phyloP scores from a whole-genome alignment of 2,888 invertebrate genomes.

The Saturnia japonica region DNA sequence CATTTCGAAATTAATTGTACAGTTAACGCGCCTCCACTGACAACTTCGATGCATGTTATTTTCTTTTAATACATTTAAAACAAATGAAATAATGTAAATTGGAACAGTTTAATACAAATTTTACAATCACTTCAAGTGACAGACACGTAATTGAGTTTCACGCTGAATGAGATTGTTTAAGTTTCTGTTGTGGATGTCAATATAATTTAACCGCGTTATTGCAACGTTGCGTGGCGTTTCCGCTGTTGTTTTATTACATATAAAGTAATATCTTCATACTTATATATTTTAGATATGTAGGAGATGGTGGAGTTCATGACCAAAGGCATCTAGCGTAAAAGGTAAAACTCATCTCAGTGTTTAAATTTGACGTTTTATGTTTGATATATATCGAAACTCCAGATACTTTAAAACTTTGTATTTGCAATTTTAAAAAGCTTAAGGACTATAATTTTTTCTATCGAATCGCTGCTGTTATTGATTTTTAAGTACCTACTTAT shows the following conservation, averaged over 20 bases:
- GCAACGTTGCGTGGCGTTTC: neutral
- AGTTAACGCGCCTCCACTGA: slow-evolving; percentile 11
- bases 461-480: too few species aligned
- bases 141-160: slow-evolving; percentile 53
- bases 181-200: neutral
- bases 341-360: too few species aligned
- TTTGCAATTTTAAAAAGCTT: too few species aligned
- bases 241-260: neutral
- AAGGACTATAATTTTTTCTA: too few species aligned
- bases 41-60: slow-evolving; percentile 13
- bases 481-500: too few species aligned
- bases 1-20: slow-evolving; percentile 7
- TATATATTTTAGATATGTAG: neutral
- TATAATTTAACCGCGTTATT: slow-evolving; percentile 10
- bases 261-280: neutral
- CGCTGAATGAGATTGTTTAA: slow-evolving; percentile 25
- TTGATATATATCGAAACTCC: too few species aligned
- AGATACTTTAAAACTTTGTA: too few species aligned
- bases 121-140: slow-evolving; percentile 53
- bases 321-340: too few species aligned
- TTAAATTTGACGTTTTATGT: too few species aligned
- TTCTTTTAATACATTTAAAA: slow-evolving; percentile 40
- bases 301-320: too few species aligned
- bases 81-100: slow-evolving; percentile 54
- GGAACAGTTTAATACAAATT: slow-evolving; percentile 48